Conservation (phyloP, 2,113 vertebrate species). For the Paradoxurus hermaphroditus region DNA sequence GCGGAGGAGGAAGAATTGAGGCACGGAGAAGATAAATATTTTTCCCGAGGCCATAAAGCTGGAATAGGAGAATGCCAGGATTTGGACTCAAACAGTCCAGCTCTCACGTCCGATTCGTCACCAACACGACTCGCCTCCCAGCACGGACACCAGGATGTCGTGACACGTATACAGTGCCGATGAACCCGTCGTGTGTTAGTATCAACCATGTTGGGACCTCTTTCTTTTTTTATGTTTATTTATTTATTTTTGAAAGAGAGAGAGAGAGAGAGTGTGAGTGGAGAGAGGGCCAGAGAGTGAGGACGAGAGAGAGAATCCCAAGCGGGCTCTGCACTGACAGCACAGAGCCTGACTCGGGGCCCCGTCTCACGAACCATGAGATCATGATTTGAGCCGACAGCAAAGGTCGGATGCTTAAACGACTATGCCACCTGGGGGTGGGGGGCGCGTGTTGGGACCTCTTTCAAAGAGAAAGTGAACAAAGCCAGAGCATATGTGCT, state of each 20-base stretch:
- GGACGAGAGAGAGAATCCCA: too few species aligned
- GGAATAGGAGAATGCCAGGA: neutral
- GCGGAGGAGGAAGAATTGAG: neutral
- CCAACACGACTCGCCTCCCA: neutral
- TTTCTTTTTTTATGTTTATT: neutral
- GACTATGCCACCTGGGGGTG: too few species aligned
- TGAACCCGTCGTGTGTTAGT: rapidly evolving
- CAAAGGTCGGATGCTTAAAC: too few species aligned
- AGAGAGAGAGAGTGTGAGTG: neutral
- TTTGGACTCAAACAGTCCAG: neutral
- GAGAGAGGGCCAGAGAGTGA: too few species aligned
- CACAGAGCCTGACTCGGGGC: too few species aligned
- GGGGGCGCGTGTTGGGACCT: neutral
- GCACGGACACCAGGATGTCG: rapidly evolving
- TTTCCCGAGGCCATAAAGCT: neutral
- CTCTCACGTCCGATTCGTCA: neutral
- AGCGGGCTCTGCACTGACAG: too few species aligned
- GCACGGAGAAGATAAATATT: neutral
- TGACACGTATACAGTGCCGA: neutral
- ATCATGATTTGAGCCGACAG: too few species aligned
- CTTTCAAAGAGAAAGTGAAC: neutral
- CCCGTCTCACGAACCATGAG: too few species aligned
- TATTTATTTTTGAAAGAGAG: too few species aligned
- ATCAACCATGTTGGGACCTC: neutral
- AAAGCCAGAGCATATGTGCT: neutral